Percentiles rank a stretch among this genome's conserved stretches.
Evolutionary conservation across 2,113 vertebrate genomes (phyloP).

Genomic region (Elephas maximus): DNA sequence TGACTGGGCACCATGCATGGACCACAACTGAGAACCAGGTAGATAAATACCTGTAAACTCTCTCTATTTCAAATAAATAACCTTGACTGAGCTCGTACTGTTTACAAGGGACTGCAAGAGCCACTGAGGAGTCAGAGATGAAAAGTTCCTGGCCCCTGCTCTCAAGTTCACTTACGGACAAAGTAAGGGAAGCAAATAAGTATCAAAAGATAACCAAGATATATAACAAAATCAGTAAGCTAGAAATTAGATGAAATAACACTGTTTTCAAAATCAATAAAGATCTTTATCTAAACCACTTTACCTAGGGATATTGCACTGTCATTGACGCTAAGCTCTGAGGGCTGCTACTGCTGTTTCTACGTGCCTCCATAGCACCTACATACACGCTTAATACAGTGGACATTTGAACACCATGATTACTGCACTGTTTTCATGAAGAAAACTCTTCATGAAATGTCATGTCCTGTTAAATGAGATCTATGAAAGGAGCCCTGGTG

Average conservation of each 20-base stretch:
- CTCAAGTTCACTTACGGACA: background rate
- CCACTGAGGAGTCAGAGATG: background rate
- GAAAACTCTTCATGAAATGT: background rate
- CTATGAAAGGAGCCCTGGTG: background rate
- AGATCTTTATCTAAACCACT: background rate
- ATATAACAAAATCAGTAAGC: background rate
- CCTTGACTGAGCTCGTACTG: background rate
- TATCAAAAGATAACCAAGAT: background rate
- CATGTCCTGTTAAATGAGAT: background rate
- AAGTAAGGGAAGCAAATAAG: background rate
- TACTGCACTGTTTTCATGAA: background rate
- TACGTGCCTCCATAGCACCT: background rate
- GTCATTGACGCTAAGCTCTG: background rate
- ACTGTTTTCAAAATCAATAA: background rate
- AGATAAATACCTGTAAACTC: background rate
- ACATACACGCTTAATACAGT: background rate
- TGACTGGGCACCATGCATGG: background rate
- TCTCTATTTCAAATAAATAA: background rate
- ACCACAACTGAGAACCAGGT: background rate
- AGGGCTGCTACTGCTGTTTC: background rate
- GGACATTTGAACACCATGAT: background rate
- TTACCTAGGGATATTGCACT: background rate
- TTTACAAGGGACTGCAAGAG: background rate
- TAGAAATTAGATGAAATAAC: conserved; percentile 8
- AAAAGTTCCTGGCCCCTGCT: background rate